phyloP scores from a whole-genome alignment of 2,113 vertebrate genomes.

The Mixornis gularis region DNA sequence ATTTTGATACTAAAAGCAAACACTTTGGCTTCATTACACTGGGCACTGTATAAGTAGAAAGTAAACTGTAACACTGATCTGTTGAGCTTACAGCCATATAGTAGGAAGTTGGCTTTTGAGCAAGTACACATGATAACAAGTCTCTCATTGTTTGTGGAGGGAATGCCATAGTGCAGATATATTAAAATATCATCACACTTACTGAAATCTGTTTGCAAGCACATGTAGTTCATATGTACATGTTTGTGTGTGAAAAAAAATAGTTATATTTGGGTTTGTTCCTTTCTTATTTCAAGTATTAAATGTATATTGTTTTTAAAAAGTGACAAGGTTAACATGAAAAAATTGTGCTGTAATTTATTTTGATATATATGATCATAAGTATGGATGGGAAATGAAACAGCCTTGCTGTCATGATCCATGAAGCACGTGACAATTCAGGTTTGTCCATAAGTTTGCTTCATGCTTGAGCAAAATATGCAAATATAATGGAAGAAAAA shows the following conservation, averaged over 20 bases:
- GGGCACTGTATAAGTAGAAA: neutral
- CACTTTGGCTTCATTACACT: neutral
- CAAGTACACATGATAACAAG: neutral
- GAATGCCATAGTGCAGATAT: constrained; percentile 35
- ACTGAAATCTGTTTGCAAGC: constrained; percentile 47
- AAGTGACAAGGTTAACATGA: constrained; percentile 45
- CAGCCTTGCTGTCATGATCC: constrained; percentile 26
- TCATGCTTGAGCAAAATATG: constrained; percentile 38
- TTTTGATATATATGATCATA: constrained; percentile 53
- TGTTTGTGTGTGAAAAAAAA: constrained; percentile 57
- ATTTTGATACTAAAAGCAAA: neutral
- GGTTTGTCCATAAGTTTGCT: constrained; percentile 22
- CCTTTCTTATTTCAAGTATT: constrained; percentile 56
- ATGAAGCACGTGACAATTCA: constrained; percentile 36
- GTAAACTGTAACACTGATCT: neutral
- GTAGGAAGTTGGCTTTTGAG: neutral
- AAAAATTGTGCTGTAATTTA: constrained; percentile 53
- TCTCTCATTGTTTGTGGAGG: constrained; percentile 2
- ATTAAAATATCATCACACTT: constrained; percentile 22
- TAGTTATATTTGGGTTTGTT: constrained; percentile 37
- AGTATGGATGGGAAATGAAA: constrained; percentile 31
- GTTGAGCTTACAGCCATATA: constrained; percentile 8
- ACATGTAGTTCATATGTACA: constrained; percentile 66
- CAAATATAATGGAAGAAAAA: neutral
- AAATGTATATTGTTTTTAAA: constrained; percentile 67